Base-by-base conservation (phyloP, 2,888 invertebrate species). In the Lagria hirta region DNA sequence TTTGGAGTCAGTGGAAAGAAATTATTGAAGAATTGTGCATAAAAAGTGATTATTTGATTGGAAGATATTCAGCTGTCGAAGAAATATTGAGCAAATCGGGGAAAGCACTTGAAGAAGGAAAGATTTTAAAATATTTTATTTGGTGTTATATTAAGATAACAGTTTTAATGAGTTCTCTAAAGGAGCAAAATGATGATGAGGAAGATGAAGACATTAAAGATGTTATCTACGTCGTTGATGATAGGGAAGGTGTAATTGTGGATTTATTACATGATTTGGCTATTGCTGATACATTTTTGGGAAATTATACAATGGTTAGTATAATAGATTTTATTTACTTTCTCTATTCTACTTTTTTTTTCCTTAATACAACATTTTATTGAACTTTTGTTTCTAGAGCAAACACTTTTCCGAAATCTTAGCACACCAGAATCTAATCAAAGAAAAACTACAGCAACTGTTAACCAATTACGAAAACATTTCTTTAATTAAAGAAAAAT, bases 281-380 rank as follows among this genome's bases (percentile, higher is more conserved):
- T 21, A 38, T 73, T 4, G 64, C 68, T 8, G 55, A 68, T 30
- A 60, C 67, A 35, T 71, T 74, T 46, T 52, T 61, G 6, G 54
- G 61, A 21, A 64, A 74, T 55, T 76, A 72, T 58, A 71, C 69
- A 64, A 72, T 68, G 41, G 73, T 74, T 58, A 69, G 66, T 61
- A 11, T 11, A 15, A 6, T 26, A 12, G 2, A 15, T 30, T 29
- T 29, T 32, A 30, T 48, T 36, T 36, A 12, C 33, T 44, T 46
- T 11, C 43, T 20, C 16, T 41, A 52, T 35, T 20, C 32, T 29
- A 24, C 41, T 43, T n/a, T n/a, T n/a, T n/a, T n/a, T n/a, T 26
- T 35, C 30, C 38, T 37, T 10, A 18, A n/a, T 18, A n/a, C 5
- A 5, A 18, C 20, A 18, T 6, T 6, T 6, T 6, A 18, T n/a